phyloP scores from a whole-genome alignment of 2,113 vertebrate species.

The Chionodraco myersi region DNA sequence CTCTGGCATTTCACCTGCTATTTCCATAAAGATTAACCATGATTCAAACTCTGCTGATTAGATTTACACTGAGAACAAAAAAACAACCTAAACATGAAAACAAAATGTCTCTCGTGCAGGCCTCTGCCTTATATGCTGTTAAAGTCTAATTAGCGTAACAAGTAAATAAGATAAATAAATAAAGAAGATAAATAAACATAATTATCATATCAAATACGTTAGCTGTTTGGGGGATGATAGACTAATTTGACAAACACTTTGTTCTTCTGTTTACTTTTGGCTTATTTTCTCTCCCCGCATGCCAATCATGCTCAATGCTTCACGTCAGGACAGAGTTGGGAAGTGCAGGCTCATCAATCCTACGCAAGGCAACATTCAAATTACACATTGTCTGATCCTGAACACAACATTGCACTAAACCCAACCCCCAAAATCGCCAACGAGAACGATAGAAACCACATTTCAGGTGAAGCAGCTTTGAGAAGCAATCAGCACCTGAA shows the following conservation, averaged over 20 bases:
- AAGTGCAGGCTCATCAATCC: slow-evolving; percentile 57
- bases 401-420: slow-evolving; percentile 26
- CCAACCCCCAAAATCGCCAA: background rate
- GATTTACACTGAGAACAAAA: background rate
- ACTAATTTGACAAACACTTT: slow-evolving; percentile 75
- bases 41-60: background rate
- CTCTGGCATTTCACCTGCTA: background rate
- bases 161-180: slow-evolving; percentile 68
- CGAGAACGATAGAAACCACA: background rate
- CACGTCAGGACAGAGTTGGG: slow-evolving; percentile 45
- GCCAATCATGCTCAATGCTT: slow-evolving; percentile 69
- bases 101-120: slow-evolving; percentile 40
- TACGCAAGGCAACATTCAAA: slow-evolving; percentile 29
- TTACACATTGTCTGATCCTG: slow-evolving; percentile 33
- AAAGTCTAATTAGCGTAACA: slow-evolving; percentile 75
- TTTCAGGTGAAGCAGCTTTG: slow-evolving; percentile 45
- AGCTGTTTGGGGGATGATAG: slow-evolving; percentile 64
- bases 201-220: slow-evolving; percentile 76
- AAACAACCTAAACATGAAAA: slow-evolving; percentile 36
- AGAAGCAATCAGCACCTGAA: slow-evolving; percentile 63
- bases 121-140: slow-evolving; percentile 58
- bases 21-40: slow-evolving; percentile 7
- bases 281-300: slow-evolving; percentile 56
- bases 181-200: slow-evolving; percentile 70
- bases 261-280: slow-evolving; percentile 67